A percentile compares a stretch with the other conserved stretches of the same genome.
Evolutionary conservation across 2,888 invertebrate genomes (phyloP).

Genomic region (Arrhopalites spinosus): DNA sequence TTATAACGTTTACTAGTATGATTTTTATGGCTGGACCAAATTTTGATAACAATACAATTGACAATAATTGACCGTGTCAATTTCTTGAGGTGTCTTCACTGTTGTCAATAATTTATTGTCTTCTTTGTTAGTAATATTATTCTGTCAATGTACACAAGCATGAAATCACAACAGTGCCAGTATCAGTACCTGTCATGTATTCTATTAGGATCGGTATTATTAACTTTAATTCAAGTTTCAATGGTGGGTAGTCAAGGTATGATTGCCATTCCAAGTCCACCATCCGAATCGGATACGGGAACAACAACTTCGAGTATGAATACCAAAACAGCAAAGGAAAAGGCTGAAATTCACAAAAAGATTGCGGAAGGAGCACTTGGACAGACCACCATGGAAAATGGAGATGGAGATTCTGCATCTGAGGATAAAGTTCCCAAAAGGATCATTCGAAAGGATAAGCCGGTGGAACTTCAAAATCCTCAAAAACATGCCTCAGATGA

Average conservation of each 20-base stretch:
- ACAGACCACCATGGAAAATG: conserved; percentile 18
- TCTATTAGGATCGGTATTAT: no score
- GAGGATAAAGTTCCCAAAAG: background rate
- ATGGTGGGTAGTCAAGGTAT: conserved; percentile 23
- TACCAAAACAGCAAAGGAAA: conserved; percentile 23
- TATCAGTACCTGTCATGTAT: no score
- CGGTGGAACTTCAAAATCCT: conserved; percentile 48
- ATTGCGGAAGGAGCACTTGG: conserved; percentile 45
- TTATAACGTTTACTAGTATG: no score
- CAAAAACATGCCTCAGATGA: conserved; percentile 49
- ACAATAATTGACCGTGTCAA: no score
- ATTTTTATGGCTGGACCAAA: no score
- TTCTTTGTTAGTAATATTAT: no score
- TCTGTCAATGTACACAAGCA: no score
- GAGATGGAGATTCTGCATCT: background rate
- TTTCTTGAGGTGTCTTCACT: no score
- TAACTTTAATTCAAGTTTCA: background rate
- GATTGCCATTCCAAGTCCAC: conserved; percentile 11
- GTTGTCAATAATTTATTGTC: no score
- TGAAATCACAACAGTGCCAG: no score
- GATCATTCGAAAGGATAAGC: conserved; percentile 48
- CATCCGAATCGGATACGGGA: background rate
- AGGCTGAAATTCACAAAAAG: conserved; percentile 46
- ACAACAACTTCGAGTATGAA: background rate
- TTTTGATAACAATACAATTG: no score